Evolutionary conservation across 2,888 invertebrate species (phyloP).

Genomic region (Anticlea derivata): DNA sequence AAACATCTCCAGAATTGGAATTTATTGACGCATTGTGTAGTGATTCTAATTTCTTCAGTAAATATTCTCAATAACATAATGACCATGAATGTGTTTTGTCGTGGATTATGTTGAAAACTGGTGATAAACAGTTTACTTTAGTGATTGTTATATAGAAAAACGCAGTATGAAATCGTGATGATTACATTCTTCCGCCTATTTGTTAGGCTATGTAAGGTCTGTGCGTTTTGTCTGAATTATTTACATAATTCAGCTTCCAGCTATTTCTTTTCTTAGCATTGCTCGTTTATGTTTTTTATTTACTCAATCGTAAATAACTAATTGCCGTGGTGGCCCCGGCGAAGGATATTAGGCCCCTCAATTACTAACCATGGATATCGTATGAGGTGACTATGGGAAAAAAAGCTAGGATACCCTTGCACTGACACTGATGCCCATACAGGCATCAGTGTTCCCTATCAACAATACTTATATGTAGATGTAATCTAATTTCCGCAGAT

Average conservation of each 20-base stretch:
- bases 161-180: conserved; percentile 36
- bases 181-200: conserved; percentile 44
- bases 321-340: too few species aligned
- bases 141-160: conserved; percentile 38
- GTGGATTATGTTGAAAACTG: conserved; percentile 54
- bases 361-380: too few species aligned
- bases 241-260: too few species aligned
- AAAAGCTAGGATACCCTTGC: too few species aligned
- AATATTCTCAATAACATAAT: conserved; percentile 76
- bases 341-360: too few species aligned
- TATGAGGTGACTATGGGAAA: too few species aligned
- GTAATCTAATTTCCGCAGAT: too few species aligned
- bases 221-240: background rate
- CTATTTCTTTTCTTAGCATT: too few species aligned
- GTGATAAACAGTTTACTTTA: conserved; percentile 51
- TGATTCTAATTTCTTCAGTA: conserved; percentile 56
- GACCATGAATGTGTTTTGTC: conserved; percentile 73
- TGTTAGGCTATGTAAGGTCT: conserved; percentile 24
- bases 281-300: too few species aligned
- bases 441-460: too few species aligned
- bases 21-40: conserved; percentile 63
- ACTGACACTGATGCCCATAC: too few species aligned
- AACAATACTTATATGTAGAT: background rate
- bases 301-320: too few species aligned
- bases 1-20: conserved; percentile 64